Evolutionary conservation across 2,113 vertebrate genomes (phyloP).

Genomic region (Poecile atricapillus): DNA sequence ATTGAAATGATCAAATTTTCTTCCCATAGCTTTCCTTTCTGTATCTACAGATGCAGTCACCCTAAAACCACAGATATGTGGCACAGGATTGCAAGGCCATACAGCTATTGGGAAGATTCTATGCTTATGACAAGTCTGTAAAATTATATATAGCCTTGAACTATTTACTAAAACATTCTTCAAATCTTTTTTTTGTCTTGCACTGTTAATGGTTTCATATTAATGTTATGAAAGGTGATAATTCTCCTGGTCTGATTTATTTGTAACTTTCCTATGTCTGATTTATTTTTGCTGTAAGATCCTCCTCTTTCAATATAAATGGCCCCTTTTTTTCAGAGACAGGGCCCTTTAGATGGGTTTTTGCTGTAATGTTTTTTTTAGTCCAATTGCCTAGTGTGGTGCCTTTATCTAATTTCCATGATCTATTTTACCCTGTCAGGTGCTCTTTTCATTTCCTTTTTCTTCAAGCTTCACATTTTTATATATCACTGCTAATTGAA

Average conservation of each 20-base stretch:
- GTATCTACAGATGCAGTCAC: not conserved
- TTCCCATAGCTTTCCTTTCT: not conserved
- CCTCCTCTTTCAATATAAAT: not conserved
- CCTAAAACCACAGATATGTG: not conserved
- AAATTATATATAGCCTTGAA: not conserved
- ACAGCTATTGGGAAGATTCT: not conserved
- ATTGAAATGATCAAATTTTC: not conserved
- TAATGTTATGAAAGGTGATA: not conserved
- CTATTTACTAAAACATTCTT: not conserved
- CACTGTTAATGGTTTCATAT: not conserved
- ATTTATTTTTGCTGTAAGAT: not conserved
- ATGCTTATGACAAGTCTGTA: not conserved
- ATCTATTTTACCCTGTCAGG: not conserved
- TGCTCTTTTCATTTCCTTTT: not conserved
- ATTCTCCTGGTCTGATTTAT: not conserved
- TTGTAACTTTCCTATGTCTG: not conserved
- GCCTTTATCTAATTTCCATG: not conserved
- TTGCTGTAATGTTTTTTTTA: not conserved
- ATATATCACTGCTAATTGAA: not conserved
- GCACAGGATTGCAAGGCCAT: not conserved
- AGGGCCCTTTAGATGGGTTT: not conserved
- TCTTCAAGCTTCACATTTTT: not conserved
- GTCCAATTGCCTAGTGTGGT: not conserved
- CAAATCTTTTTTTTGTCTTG: not conserved
- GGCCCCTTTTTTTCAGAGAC: not conserved